Evolutionary conservation across 2,113 vertebrate species (phyloP), one percentile per base, ranked within the genome.

Genomic region (Atherinomorus stipes): DNA sequence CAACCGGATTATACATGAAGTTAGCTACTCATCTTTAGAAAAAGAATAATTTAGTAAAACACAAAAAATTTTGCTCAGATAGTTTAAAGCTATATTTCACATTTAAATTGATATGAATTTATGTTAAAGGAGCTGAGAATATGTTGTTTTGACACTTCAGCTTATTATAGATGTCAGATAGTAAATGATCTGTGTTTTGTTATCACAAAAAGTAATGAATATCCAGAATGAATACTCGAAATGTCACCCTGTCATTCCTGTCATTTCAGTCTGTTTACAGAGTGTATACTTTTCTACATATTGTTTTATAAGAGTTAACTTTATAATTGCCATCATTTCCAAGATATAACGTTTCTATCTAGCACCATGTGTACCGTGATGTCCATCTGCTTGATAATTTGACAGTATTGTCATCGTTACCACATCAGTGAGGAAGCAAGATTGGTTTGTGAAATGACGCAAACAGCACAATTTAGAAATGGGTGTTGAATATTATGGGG

Each of bases 351-450:
- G 61, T 59, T 61, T 80, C 21, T 7, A 16, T 18, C n/a, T n/a
- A n/a, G n/a, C 16, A 50, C 3, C 37, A 52, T 45, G 6, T 15
- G 26, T 57, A 16, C 53, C 76, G 53, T 73, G 45, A 74, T 64
- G 28, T 57, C 1, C 51, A 2, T 76, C 19, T 65, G 61, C 37
- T 74, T 88, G 50, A 68, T 71, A 78, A 56, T 78, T 56, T 57
- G 21, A 34, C 22, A 37, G 64, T 66, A 59, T 72, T 77, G 49
- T 77, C 71, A 59, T 74, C 71, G 70, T 88, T 86, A 74, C 89
- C 89, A 84, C 83, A 88, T 90, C 86, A 90, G 89, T 74, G 88
- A 85, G 16, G 58, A 62, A 67, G 63, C 26, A 13, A 21, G 37
- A 52, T 58, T 67, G 78, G 28, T 72, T 62, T 76, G 57, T 64